Evolutionary conservation across 2,797 vertebrate genomes (phyloP).

Genomic region (Cryptoprocta ferox): DNA sequence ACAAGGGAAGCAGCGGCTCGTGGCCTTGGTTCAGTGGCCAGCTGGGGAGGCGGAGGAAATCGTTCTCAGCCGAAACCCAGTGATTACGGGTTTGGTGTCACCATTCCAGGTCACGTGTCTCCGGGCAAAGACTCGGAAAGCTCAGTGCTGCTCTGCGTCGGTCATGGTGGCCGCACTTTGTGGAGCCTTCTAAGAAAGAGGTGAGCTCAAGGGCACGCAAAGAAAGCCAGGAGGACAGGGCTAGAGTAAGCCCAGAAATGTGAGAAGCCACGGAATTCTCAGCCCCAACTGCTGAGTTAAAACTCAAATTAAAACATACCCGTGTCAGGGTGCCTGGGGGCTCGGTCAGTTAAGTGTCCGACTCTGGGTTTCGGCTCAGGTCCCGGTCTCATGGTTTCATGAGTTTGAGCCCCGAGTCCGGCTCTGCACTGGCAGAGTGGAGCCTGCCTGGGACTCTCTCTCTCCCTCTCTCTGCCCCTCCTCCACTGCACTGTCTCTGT

Average conservation of each 20-base stretch:
- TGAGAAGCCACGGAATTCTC: not conserved
- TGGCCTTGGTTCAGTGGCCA: not conserved
- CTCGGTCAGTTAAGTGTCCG: no score
- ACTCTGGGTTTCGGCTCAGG: no score
- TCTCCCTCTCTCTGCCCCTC: no score
- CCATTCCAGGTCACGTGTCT: not conserved
- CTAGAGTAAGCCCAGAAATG: not conserved
- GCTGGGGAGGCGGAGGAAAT: not conserved
- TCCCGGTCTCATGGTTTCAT: no score
- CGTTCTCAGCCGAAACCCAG: not conserved
- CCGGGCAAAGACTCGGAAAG: not conserved
- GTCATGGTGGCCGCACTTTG: not conserved
- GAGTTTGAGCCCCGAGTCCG: no score
- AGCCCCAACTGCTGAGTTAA: not conserved
- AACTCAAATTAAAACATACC: no score
- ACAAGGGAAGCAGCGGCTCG: no score
- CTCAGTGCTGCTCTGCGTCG: not conserved
- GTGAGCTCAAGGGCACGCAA: not conserved
- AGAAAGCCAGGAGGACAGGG: not conserved
- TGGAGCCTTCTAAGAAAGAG: not conserved
- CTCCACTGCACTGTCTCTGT: no score
- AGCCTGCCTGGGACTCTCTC: no score
- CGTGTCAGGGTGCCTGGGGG: no score
- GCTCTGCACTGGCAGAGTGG: no score
- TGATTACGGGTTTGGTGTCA: rapidly evolving